phyloP scores from a whole-genome alignment of 2,797 vertebrate genomes.

The Sebastes steindachneri region DNA sequence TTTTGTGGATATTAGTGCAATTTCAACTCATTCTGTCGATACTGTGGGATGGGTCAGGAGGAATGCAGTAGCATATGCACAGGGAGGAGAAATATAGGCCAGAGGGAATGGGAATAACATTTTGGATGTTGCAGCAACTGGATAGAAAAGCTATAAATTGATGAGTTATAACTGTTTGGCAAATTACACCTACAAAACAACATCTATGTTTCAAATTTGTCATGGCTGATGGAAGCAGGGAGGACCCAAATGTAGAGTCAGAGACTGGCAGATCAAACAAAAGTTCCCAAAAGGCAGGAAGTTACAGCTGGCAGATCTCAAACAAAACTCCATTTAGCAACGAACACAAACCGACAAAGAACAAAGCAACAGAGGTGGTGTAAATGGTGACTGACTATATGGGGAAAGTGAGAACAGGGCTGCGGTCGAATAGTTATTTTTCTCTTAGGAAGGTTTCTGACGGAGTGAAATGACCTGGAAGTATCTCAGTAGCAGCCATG shows the following conservation, averaged over 20 bases:
- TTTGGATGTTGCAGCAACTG: neutral
- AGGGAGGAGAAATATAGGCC: slow-evolving; percentile 3
- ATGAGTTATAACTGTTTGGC: neutral
- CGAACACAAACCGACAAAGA: neutral
- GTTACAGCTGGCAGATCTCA: neutral
- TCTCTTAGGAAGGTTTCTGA: too few species aligned
- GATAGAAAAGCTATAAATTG: neutral
- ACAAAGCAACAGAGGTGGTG: neutral
- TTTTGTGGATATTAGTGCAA: neutral
- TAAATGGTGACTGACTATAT: neutral
- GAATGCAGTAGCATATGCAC: neutral
- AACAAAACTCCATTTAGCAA: neutral
- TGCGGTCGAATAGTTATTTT: too few species aligned
- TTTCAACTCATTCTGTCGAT: neutral
- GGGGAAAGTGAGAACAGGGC: neutral
- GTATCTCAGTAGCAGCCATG: too few species aligned
- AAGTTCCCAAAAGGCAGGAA: too few species aligned
- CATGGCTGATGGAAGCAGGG: too few species aligned
- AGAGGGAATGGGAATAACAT: neutral
- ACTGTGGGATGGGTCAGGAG: neutral
- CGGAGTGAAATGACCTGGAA: too few species aligned
- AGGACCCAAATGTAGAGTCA: too few species aligned
- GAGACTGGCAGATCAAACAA: too few species aligned
- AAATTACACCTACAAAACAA: neutral
- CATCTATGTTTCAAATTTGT: neutral